Conservation (phyloP, 2,797 vertebrate species). For the Erethizon dorsatum region DNA sequence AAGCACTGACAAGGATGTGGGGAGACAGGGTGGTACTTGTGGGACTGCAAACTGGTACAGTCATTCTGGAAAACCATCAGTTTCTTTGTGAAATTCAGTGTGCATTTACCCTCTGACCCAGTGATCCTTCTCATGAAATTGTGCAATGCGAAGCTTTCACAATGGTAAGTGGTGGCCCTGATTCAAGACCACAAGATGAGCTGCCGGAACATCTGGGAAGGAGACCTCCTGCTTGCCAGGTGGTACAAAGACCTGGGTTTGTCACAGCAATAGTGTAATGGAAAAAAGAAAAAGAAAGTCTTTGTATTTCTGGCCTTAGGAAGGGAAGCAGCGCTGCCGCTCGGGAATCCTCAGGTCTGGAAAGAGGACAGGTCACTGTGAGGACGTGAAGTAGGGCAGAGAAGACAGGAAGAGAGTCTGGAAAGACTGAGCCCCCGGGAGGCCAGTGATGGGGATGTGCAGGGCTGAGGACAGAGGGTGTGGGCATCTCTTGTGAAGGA, state of each 20-base stretch:
- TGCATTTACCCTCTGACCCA: constrained; percentile 66
- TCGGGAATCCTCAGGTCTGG: not conserved
- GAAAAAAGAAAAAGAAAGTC: constrained; percentile 52
- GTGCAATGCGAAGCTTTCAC: constrained; percentile 63
- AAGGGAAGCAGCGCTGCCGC: not conserved
- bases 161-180: constrained; percentile 3
- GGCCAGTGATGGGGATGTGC: fast-evolving
- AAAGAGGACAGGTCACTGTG: not conserved
- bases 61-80: constrained; percentile 33
- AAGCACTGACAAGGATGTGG: not conserved
- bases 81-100: constrained; percentile 58
- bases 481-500: not conserved
- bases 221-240: constrained; percentile 60
- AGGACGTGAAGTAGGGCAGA: not conserved
- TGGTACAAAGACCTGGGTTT: constrained; percentile 56
- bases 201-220: constrained; percentile 32
- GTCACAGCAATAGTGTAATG: not conserved
- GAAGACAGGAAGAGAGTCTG: not conserved
- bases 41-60: not conserved
- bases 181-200: constrained; percentile 70
- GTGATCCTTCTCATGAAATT: constrained; percentile 2
- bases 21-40: constrained; percentile 46
- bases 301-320: not conserved
- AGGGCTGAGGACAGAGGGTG: not conserved
- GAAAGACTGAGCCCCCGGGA: not conserved